Evolutionary conservation across 2,888 invertebrate genomes (phyloP).

Genomic region (Digitonthophagus gazella): DNA sequence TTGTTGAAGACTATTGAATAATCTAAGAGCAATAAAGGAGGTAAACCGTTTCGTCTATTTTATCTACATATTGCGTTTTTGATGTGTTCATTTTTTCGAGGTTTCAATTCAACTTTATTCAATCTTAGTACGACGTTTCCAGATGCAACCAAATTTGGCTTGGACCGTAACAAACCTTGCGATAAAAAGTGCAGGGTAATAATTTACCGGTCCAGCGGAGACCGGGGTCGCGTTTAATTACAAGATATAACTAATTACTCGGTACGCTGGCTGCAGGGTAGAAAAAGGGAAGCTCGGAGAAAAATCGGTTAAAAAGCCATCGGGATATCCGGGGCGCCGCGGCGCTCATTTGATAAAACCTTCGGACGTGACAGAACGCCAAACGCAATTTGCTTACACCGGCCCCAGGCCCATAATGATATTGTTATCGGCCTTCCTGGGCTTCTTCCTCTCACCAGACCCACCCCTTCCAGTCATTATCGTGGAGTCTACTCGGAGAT

Average conservation of each 20-base stretch:
- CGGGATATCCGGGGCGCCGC: constrained; percentile 10
- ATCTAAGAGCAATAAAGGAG: not conserved
- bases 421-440: constrained; percentile 25
- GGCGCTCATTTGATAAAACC: not conserved
- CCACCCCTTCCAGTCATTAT: constrained; percentile 5
- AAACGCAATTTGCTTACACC: constrained; percentile 23
- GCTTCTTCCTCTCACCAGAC: not conserved
- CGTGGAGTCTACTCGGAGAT: constrained; percentile 12
- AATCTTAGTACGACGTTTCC: not conserved
- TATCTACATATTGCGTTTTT: too few relatives aligned
- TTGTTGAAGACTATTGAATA: not conserved
- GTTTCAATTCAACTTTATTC: not conserved
- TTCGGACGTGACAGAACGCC: constrained; percentile 24
- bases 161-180: not conserved
- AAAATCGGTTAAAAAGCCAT: constrained; percentile 1
- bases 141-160: not conserved
- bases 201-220: constrained; percentile 4
- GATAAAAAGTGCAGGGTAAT: constrained; percentile 14
- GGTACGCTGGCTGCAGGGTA: constrained; percentile 7
- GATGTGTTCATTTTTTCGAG: too few relatives aligned
- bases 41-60: too few relatives aligned
- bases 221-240: constrained; percentile 22
- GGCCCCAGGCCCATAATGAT: constrained; percentile 24
- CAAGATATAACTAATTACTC: constrained; percentile 27
- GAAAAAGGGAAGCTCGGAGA: constrained; percentile 14